Evolutionary conservation across 1,140 invertebrate species (phyloP), one percentile per base, ranked within the genome.

Genomic region (Monomorium pharaonis): DNA sequence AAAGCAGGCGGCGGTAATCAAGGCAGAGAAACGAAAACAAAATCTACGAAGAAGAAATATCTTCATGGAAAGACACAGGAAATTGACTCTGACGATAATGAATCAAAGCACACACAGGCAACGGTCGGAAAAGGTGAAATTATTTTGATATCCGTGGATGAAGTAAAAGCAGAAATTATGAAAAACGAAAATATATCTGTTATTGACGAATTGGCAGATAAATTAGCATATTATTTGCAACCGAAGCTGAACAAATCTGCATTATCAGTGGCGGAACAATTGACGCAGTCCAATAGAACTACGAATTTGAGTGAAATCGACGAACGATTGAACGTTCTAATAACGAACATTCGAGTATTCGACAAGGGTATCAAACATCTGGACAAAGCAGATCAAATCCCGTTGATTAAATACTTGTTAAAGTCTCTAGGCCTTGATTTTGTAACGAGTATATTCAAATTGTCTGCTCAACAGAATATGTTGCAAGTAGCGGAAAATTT

Each of bases 21-120:
- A 95, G 99, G 98, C 0, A 96, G 99, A 76, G 99, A 99, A 95
- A 99, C 98, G 0, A 99, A 99, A 95, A 99, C 98, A 0, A 99
- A 99, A 94, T 97, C 98, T 7, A 97, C 97, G 0, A 99, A 99
- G 92, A 98, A 98, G 91, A 96, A 95, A 49, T 95, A 95, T 86
- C 96, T 96, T 92, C 94, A 95, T 84, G 95, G 94, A 42, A 96
- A 94, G 94, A 94, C 95, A 91, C 92, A 95, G 47, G 96, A 96
- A 78, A 96, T 95, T 51, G 97, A 97, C 89, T 97, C 96, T 47
- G 97, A 97, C 78, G 96, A 96, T 63, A 96, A 96, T 12, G 77
- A 90, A 18, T 78, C 72, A 12, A 86, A 69, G 37, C 77, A 89
- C n/a, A n/a, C n/a, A n/a, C n/a, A n/a, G 56, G 47, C 90, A 67